Conservation (phyloP, 2,888 invertebrate genomes). For the Ptilodon capucinus region DNA sequence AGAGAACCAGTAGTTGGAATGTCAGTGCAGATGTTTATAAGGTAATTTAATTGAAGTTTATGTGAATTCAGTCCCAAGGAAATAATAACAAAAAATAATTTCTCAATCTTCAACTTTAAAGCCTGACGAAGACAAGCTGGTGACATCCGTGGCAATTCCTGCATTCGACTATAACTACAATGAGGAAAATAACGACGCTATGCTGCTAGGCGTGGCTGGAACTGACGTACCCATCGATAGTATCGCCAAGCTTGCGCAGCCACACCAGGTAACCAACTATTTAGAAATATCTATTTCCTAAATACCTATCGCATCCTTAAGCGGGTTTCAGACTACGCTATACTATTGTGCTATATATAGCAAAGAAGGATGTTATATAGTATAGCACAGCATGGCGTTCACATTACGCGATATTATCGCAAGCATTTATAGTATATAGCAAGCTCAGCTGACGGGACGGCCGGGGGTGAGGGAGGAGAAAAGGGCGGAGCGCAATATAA, state of each 20-base stretch:
- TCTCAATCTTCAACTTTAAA: conserved; percentile 29
- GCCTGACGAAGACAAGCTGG: conserved; percentile 84
- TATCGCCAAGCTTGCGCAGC: conserved; percentile 93
- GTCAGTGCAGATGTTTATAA: conserved; percentile 63
- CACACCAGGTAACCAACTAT: conserved; percentile 87
- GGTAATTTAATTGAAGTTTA: conserved; percentile 36
- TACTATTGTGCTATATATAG: no score
- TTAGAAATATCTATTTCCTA: no score
- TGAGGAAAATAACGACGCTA: conserved; percentile 84
- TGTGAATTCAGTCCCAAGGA: neutral
- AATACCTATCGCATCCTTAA: no score
- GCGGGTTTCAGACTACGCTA: no score
- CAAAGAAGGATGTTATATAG: no score
- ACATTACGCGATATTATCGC: no score
- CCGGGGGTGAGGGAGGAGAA: no score
- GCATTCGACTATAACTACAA: conserved; percentile 91
- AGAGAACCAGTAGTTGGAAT: conserved; percentile 65
- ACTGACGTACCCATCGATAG: conserved; percentile 97
- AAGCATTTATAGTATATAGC: no score
- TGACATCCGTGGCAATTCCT: conserved; percentile 96
- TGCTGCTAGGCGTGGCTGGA: conserved; percentile 96
- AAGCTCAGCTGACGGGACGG: no score
- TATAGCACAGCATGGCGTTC: no score
- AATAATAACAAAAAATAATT: neutral
- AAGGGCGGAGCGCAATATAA: no score